Base-by-base conservation (phyloP, 2,113 vertebrate species). In the Halcyon malimbica region DNA sequence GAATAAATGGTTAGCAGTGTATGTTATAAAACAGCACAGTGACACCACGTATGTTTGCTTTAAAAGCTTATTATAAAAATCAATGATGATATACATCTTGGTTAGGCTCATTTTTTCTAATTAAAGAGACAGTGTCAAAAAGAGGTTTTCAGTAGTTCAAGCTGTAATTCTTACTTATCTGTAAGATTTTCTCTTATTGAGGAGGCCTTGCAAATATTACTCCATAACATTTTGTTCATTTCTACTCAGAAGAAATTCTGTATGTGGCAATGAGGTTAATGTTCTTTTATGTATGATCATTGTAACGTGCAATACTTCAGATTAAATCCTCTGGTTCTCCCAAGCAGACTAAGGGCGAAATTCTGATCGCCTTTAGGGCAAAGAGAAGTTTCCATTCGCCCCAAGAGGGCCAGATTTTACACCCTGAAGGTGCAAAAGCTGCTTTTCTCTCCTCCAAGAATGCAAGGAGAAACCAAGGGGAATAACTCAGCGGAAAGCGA, bases 41-140 rank as follows among this genome's bases (percentile, higher is more conserved):
- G 96, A 94, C 96, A 96, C 96, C 94, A 97, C 59, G 91, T 91
- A 79, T 95, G 92, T 96, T 96, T 96, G 91, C 95, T 96, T 96
- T 96, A 96, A 97, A 95, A 96, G 94, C 96, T 96, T 96, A 96
- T 97, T 97, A 96, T 87, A 96, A 96, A 97, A 96, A 96, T 97
- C 96, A 94, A 94, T 97, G 77, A n/a, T 83, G 87, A 96, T 89
- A 94, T 95, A 95, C 89, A 93, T 95, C 96, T 96, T 92, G 83
- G 89, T 95, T 91, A 87, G 70, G 67, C 81, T 91, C 95, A 95
- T 97, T 91, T 94, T 94, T 97, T 91, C 96, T 94, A 96, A 96
- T 96, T 97, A 97, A 97, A 96, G 77, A 95, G 95, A 95, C 96
- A 92, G 63, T 90, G 94, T 94, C 94, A 94, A 76, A 96, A 93